Evolutionary conservation across 2,113 vertebrate genomes (phyloP).

Genomic region (Pituophis catenifer): DNA sequence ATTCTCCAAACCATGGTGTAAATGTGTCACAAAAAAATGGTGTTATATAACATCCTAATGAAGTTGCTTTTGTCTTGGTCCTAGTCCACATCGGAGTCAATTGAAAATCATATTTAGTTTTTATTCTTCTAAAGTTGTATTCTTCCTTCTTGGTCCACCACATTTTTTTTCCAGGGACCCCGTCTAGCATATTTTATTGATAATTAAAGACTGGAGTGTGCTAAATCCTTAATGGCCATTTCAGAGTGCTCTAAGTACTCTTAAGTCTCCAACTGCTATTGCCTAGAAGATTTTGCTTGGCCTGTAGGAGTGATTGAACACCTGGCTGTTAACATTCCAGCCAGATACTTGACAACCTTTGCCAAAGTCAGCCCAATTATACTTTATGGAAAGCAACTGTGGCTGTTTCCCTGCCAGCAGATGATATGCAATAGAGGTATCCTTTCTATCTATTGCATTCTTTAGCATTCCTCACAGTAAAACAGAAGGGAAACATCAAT

Average conservation of each 20-base stretch:
- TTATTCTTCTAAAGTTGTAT: background rate
- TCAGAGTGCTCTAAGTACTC: background rate
- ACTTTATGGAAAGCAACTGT: background rate
- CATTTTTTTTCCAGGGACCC: background rate
- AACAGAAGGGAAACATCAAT: background rate
- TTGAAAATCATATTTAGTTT: background rate
- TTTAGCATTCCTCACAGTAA: background rate
- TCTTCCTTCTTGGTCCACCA: background rate
- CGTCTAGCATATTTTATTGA: background rate
- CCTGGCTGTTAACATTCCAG: background rate
- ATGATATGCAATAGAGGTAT: background rate
- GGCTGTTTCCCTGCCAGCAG: background rate
- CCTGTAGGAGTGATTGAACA: background rate
- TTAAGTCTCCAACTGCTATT: background rate
- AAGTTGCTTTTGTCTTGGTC: background rate
- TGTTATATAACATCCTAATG: background rate
- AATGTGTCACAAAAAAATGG: background rate
- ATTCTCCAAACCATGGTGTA: background rate
- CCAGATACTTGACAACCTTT: background rate
- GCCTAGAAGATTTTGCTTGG: background rate
- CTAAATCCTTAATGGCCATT: background rate
- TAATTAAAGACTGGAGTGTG: background rate
- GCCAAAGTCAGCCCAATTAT: background rate
- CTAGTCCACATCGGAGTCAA: background rate
- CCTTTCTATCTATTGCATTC: background rate